phyloP scores from a whole-genome alignment of 2,113 vertebrate genomes.

The Girardinichthys multiradiatus region DNA sequence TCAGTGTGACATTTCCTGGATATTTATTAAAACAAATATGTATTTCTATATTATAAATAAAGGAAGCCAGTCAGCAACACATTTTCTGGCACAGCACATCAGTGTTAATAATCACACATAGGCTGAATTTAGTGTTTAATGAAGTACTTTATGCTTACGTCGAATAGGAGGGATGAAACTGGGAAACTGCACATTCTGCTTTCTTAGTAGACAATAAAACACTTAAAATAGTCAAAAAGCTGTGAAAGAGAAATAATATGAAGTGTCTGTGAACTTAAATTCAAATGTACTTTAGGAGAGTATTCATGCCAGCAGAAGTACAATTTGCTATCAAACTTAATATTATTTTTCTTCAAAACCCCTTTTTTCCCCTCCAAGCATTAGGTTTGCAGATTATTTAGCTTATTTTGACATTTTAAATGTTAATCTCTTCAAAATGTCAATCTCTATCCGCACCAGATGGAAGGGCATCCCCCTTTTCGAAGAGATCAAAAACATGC shows the following conservation, averaged over 20 bases:
- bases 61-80: background rate
- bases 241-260: background rate
- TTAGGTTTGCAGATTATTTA: constrained; percentile 57
- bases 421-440: constrained; percentile 78
- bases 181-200: background rate
- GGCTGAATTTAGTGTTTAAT: background rate
- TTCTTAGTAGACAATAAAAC: background rate
- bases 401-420: constrained; percentile 80
- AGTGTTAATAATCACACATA: background rate
- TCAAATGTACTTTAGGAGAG: background rate
- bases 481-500: constrained; percentile 59
- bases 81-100: background rate
- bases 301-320: no score
- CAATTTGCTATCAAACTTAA: no score
- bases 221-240: background rate
- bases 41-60: background rate
- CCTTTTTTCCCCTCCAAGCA: constrained; percentile 34
- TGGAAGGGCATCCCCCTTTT: constrained; percentile 73
- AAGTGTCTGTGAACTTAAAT: background rate
- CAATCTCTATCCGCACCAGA: constrained; percentile 72
- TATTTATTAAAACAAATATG: background rate
- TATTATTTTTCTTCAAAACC: no score
- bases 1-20: constrained; percentile 17
- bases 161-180: background rate
- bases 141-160: background rate